Percentiles rank a stretch among this genome's conserved stretches.
Evolutionary conservation across 2,888 invertebrate species (phyloP).

Genomic region (Eupithecia abbreviata): DNA sequence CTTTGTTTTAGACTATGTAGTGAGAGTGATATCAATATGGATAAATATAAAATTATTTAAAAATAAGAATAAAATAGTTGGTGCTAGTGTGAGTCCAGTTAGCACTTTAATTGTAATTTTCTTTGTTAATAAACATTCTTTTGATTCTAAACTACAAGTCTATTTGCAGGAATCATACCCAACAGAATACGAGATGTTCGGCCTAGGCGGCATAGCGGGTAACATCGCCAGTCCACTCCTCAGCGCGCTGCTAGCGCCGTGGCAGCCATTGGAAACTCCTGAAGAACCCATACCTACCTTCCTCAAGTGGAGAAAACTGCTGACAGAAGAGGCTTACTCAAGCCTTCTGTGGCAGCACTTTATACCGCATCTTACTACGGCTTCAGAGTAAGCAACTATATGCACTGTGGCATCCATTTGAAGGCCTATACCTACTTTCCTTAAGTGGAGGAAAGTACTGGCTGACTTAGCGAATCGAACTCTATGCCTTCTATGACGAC

Average conservation of each 20-base stretch:
- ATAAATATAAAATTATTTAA: too few species aligned
- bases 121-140: too few species aligned
- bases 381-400: conserved; percentile 88
- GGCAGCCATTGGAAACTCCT: conserved; percentile 91
- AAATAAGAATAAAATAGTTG: too few species aligned
- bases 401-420: conserved; percentile 91
- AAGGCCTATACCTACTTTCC: conserved; percentile 85
- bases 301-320: conserved; percentile 87
- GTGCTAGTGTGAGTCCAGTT: too few species aligned
- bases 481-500: too few species aligned
- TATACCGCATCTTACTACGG: conserved; percentile 91
- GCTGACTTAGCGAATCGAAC: conserved; percentile 50
- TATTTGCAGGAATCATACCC: conserved; percentile 63
- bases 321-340: conserved; percentile 89
- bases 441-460: conserved; percentile 88
- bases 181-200: conserved; percentile 91
- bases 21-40: too few species aligned
- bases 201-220: conserved; percentile 92
- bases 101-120: too few species aligned
- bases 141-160: background rate
- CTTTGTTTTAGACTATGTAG: too few species aligned
- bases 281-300: conserved; percentile 86
- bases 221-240: conserved; percentile 93
- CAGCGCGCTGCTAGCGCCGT: conserved; percentile 88
- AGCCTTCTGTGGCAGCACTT: conserved; percentile 95